Conservation (phyloP, 2,113 vertebrate genomes). For the Acrocephalus kingi region DNA sequence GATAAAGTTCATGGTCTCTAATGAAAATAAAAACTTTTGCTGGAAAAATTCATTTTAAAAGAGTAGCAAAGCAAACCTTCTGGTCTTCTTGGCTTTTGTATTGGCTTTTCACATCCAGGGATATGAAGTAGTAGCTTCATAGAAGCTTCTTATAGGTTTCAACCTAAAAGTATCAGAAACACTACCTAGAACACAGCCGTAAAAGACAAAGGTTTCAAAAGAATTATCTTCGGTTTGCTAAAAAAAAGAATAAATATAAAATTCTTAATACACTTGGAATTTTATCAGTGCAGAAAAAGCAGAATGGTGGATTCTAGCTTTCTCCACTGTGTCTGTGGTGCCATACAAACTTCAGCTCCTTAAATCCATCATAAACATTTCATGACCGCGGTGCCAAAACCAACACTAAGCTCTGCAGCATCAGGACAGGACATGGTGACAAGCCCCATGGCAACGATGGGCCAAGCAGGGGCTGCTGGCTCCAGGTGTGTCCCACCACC, state of each 20-base stretch:
- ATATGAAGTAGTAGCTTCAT: neutral
- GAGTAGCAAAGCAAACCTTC: neutral
- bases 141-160: neutral
- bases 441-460: accelerated
- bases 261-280: neutral
- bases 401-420: neutral
- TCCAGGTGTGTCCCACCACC: neutral
- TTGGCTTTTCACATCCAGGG: neutral
- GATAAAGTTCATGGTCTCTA: neutral
- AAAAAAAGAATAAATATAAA: neutral
- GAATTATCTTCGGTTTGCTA: neutral
- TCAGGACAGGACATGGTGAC: neutral
- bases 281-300: neutral
- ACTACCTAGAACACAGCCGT: neutral
- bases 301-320: neutral
- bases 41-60: neutral
- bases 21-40: neutral
- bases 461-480: neutral
- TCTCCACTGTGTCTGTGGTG: neutral
- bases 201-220: neutral
- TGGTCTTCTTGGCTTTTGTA: neutral
- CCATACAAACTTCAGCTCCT: neutral
- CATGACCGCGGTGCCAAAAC: accelerated
- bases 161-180: neutral
- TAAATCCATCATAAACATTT: neutral